Conservation (phyloP, 2,797 vertebrate species). For the Podarcis siculus region DNA sequence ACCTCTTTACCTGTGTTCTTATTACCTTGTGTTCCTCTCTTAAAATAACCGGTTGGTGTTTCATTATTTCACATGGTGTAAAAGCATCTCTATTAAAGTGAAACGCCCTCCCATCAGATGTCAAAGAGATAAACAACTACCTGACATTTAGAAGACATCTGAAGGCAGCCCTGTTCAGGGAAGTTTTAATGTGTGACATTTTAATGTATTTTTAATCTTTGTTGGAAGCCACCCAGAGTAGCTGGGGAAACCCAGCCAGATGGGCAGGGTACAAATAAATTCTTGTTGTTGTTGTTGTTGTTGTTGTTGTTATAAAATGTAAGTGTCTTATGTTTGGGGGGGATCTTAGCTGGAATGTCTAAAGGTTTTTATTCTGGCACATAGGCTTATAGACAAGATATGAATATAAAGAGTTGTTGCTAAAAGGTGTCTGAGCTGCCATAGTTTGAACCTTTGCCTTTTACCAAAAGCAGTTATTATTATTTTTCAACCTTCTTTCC, state of each 20-base stretch:
- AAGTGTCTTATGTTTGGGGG: neutral
- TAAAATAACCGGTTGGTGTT: neutral
- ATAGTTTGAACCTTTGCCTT: constrained; percentile 2
- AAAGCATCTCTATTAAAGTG: neutral
- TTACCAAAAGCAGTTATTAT: neutral
- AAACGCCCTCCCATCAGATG: too few species aligned
- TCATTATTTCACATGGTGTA: neutral
- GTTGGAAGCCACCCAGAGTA: too few species aligned
- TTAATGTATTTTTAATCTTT: too few species aligned
- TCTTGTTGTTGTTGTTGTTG: too few species aligned
- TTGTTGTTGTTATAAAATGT: too few species aligned
- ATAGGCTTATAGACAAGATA: neutral
- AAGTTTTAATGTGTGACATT: too few species aligned
- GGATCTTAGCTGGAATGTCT: neutral
- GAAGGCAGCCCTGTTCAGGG: too few species aligned
- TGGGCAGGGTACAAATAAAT: too few species aligned
- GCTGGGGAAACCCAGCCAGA: too few species aligned
- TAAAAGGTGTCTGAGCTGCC: neutral
- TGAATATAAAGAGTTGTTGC: neutral
- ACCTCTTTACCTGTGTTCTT: neutral
- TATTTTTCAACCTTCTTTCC: neutral
- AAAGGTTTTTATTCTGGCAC: neutral
- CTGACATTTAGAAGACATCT: too few species aligned
- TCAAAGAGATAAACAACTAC: too few species aligned
- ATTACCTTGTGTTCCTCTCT: neutral